A percentile compares a stretch with the other conserved stretches of the same genome.
phyloP scores from a whole-genome alignment of 2,113 vertebrate species.

The Lophura nycthemera region DNA sequence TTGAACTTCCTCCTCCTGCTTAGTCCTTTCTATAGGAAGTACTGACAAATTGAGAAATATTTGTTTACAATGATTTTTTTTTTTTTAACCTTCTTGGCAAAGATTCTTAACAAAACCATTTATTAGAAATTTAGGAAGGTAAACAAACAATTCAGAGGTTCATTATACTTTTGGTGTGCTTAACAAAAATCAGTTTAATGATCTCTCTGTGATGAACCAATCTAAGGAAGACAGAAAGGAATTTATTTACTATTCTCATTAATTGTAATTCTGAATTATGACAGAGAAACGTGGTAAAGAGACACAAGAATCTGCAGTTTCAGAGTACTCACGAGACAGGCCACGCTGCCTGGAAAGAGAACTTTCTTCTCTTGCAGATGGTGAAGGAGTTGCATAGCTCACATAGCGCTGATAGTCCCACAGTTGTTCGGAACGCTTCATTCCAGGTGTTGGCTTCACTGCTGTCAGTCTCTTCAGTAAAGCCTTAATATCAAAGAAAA shows the following conservation, averaged over 20 bases:
- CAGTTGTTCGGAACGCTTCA: slow-evolving; percentile 88
- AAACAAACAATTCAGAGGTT: not conserved
- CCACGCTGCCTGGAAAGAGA: slow-evolving; percentile 76
- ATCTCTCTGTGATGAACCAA: not conserved
- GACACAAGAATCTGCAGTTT: not conserved
- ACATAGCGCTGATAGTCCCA: slow-evolving; percentile 88
- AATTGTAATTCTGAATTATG: not conserved
- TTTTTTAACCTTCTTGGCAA: not conserved
- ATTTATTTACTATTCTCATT: not conserved
- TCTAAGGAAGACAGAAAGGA: not conserved
- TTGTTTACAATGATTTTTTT: not conserved
- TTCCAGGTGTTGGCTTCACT: slow-evolving; percentile 87
- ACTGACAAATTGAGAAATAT: not conserved
- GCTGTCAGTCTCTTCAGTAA: slow-evolving; percentile 91
- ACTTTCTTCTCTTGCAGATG: slow-evolving; percentile 68
- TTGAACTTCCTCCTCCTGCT: not conserved
- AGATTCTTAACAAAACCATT: not conserved
- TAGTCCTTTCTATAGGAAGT: not conserved
- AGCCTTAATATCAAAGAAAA: slow-evolving; percentile 78
- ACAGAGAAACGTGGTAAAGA: not conserved
- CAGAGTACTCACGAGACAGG: slow-evolving; percentile 68
- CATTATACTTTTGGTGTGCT: not conserved
- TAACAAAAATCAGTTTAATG: not conserved
- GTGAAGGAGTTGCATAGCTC: slow-evolving; percentile 74
- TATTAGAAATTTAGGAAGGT: not conserved